A percentile compares a stretch with the other conserved stretches of the same genome.
These are phyloP conservation scores for Meiosimyza decipiens DNA, from an alignment of 2,888 invertebrate genomes.

Conservation along the genomic window DNA sequence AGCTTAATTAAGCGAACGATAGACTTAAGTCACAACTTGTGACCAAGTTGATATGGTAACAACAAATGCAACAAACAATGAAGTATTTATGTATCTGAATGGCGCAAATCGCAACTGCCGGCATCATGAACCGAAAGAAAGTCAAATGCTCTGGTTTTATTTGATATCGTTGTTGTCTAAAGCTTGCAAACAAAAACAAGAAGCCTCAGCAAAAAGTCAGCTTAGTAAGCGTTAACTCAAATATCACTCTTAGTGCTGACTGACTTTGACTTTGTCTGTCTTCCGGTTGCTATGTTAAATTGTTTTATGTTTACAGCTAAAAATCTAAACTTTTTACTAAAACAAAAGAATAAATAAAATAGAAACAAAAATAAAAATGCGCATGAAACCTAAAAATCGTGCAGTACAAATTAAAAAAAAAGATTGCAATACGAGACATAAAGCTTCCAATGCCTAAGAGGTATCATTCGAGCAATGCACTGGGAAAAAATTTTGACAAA, in stretches of 20 bases:
- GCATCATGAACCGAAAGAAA: background rate
- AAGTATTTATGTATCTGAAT: background rate
- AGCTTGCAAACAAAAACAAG: background rate
- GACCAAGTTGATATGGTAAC: no score
- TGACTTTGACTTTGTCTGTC: background rate
- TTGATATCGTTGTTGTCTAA: background rate
- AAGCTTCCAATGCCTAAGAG: background rate
- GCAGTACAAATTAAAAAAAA: background rate
- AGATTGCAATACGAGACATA: slow-evolving; percentile 11
- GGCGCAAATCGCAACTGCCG: background rate
- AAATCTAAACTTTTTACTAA: slow-evolving; percentile 5
- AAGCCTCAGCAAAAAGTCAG: slow-evolving; percentile 8
- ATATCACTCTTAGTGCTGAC: background rate
- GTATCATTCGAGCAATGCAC: background rate
- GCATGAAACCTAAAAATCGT: slow-evolving; percentile 5
- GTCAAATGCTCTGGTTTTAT: background rate
- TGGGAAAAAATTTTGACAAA: background rate
- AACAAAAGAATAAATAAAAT: background rate
- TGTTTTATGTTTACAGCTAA: slow-evolving; percentile 3
- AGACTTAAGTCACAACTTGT: no score
- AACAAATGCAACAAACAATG: no score
- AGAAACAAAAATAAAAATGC: background rate
- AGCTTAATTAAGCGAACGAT: no score
- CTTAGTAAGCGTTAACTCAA: background rate
- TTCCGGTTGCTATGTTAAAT: background rate